Evolutionary conservation across 2,888 invertebrate species (phyloP), one percentile per base, ranked within the genome.

Genomic region (Philereme transversata): DNA sequence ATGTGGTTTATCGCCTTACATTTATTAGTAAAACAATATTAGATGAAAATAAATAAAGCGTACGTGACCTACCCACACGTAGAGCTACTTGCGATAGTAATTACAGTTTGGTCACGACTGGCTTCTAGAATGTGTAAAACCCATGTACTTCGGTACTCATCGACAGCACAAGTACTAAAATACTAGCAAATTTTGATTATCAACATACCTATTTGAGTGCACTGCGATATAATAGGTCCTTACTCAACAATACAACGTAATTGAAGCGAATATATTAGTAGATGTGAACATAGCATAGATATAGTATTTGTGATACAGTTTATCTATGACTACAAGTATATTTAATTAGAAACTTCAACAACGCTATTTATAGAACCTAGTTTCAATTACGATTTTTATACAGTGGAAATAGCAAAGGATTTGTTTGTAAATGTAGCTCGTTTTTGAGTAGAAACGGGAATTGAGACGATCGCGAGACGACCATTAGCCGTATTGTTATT

Each of bases 401-500:
- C 51, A 57, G 60, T 67, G 53, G 62, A 58, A 62, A 62, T 64
- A 58, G 64, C 52, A 57, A 72, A 74, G 77, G 80, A 85, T 84
- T 85, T 86, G 84, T 81, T 76, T 71, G 69, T 75, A 73, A 77
- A 68, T 67, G 70, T 75, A 76, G 79, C 79, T 79, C 76, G 81
- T 84, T 85, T 73, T 87, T 84, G 73, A 86, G 79, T 82, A 72
- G 80, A 81, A 80, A 77, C 79, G 82, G 82, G 86, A 84, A 83
- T 83, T 78, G 83, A 85, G 85, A 84, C 77, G 83, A 86, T 88
- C 82, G 84, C 86, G 72, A 77, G 78, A 80, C 83, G 75, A 75
- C 88, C 87, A 89, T 92, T 92, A 90, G 83, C 83, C 79, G 86
- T 89, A 91, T 91, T 92, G 91, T 91, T 92, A 92, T 91, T 88